phyloP scores from a whole-genome alignment of 2,113 vertebrate species.

The Nothocercus julius region DNA sequence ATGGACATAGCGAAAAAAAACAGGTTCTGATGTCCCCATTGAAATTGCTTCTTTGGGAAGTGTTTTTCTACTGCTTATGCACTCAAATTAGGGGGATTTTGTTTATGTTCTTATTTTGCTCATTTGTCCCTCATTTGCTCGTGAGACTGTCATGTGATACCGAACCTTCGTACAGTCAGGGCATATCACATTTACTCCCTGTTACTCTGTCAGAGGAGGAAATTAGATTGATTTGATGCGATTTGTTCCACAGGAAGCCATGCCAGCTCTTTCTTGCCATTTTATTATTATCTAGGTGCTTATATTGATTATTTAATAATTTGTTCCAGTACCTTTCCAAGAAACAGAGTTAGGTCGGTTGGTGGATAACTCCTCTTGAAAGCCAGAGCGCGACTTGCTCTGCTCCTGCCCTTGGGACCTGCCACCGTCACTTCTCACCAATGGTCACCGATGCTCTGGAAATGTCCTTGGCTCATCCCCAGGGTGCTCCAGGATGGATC shows the following conservation, averaged over 20 bases:
- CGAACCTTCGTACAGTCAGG: constrained; percentile 4
- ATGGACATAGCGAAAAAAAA: background rate
- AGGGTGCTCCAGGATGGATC: background rate
- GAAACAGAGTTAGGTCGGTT: background rate
- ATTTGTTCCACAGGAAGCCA: constrained; percentile 40
- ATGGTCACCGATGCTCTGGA: background rate
- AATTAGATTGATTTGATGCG: constrained; percentile 30
- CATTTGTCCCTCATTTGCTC: background rate
- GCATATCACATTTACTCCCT: background rate
- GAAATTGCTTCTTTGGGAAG: background rate
- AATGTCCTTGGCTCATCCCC: background rate
- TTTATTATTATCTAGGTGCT: constrained; percentile 43
- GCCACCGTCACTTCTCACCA: background rate
- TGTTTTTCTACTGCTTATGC: background rate
- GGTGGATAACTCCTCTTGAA: background rate
- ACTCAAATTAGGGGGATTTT: background rate
- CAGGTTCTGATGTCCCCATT: background rate
- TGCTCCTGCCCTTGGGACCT: background rate
- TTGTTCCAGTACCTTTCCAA: constrained; percentile 27
- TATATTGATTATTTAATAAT: constrained; percentile 36
- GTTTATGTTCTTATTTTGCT: background rate
- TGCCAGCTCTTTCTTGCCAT: background rate
- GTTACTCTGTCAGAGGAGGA: background rate
- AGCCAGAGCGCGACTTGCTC: background rate
- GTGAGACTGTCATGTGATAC: background rate